Base-by-base conservation (phyloP, 2,797 vertebrate species). In the Crenichthys baileyi region DNA sequence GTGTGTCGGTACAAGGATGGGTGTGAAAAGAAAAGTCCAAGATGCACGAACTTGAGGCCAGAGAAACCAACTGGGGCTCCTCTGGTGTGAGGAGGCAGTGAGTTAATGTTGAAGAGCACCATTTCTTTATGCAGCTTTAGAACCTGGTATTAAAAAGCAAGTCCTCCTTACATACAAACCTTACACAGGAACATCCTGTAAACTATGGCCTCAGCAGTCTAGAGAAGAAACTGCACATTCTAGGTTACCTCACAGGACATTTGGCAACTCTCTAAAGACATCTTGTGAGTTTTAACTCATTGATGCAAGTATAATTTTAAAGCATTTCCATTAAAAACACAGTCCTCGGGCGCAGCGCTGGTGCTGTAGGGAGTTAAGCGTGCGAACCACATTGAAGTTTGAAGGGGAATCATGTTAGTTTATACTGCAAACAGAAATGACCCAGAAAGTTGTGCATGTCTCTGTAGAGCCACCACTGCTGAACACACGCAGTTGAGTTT, bases 11-110 rank as follows among this genome's bases (percentile, higher is more conserved):
- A 29, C 8, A 18, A 76, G 41, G 26, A 48, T 77, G 73, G 84
- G 72, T 72, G 80, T 74, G 74, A 83, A 85, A 78, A 72, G 56
- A 65, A 75, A 85, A 65, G 80, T 83, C 75, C 83, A 92, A 91
- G 91, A 94, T 95, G 92, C 89, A 88, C 85, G 91, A 91, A 83
- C 85, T 87, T 79, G 83, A 87, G 70, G 77, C 80, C 46, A 51
- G 82, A 88, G 84, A 87, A 93, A 91, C 90, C 87, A 89, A 82
- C 85, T 63, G 80, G 88, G 87, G 89, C 81, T 90, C 61, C 89
- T 78, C 84, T 91, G 88, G 93, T 92, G 91, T 90, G 88, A 90
- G 87, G 82, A 87, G 91, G 79, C 91, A 94, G 90, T 91, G 36
- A 91, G 88, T 89, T 83, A 72, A 81, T 80, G 67, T 82, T 87